Conservation (phyloP, 53 echinoderm and acorn worm species). For the Temnopleurus reevesii region DNA sequence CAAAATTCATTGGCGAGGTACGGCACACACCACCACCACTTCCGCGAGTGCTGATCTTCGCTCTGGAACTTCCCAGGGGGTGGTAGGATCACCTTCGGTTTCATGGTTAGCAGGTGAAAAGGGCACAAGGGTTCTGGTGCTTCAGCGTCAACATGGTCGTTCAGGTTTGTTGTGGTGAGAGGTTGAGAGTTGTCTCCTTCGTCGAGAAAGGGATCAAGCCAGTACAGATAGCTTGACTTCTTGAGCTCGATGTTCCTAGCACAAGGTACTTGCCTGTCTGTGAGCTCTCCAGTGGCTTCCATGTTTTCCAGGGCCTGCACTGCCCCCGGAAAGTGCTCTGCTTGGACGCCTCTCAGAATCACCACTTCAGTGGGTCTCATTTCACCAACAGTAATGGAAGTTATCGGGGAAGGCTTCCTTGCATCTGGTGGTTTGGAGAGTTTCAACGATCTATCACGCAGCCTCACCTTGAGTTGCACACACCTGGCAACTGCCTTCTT, state of each 20-base stretch:
- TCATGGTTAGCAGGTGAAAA: constrained; percentile 51
- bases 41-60: constrained; percentile 50
- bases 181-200: constrained; percentile 39
- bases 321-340: background rate
- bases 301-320: background rate
- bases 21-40: constrained; percentile 62
- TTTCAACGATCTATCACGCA: background rate
- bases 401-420: background rate
- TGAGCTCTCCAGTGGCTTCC: background rate
- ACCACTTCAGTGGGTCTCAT: background rate
- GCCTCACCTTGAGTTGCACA: background rate
- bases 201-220: constrained; percentile 63
- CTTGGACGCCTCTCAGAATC: background rate
- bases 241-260: constrained; percentile 11
- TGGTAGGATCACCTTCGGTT: constrained; percentile 43
- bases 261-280: background rate
- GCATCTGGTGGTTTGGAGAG: background rate
- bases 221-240: background rate
- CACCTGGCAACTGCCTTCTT: constrained; percentile 58
- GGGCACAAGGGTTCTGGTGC: constrained; percentile 58
- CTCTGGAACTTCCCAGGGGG: constrained; percentile 59
- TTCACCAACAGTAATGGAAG: background rate
- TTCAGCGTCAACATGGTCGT: constrained; percentile 11
- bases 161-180: background rate
- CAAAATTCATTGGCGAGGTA: constrained; percentile 70